Percentiles rank a stretch among this genome's conserved stretches.
phyloP scores from a whole-genome alignment of 1,140 invertebrate species.

The Listronotus bonariensis region DNA sequence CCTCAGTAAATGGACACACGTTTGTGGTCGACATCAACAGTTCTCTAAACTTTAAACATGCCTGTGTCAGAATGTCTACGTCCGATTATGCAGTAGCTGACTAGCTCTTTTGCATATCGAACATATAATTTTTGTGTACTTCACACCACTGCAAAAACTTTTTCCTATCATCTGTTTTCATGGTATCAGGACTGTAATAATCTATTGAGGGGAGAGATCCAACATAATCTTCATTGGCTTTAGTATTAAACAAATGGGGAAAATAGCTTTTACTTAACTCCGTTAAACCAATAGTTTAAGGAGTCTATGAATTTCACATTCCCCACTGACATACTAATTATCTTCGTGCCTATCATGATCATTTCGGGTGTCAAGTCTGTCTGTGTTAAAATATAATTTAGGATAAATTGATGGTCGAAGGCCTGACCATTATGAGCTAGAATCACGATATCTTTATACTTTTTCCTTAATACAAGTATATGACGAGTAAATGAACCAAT shows the following conservation, averaged over 20 bases:
- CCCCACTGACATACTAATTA: background rate
- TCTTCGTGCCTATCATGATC: background rate
- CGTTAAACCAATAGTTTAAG: background rate
- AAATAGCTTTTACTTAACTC: background rate
- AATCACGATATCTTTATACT: too few species aligned
- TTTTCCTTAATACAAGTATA: too few species aligned
- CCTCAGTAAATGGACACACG: too few species aligned
- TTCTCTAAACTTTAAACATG: too few species aligned
- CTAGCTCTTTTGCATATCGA: background rate
- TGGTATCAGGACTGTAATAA: background rate
- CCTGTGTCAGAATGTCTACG: too few species aligned
- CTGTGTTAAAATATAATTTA: too few species aligned
- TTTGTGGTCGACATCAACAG: too few species aligned
- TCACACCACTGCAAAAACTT: background rate
- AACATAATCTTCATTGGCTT: background rate
- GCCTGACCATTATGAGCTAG: too few species aligned
- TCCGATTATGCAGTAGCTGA: too few species aligned
- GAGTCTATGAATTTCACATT: background rate
- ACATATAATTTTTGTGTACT: background rate
- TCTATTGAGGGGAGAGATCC: background rate
- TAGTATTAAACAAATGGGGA: background rate
- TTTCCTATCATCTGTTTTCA: background rate
- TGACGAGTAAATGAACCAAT: too few species aligned
- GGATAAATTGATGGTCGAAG: too few species aligned
- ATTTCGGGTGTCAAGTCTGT: too few species aligned